phyloP scores from a whole-genome alignment of 1,140 invertebrate genomes.

The Portunus trituberculatus region DNA sequence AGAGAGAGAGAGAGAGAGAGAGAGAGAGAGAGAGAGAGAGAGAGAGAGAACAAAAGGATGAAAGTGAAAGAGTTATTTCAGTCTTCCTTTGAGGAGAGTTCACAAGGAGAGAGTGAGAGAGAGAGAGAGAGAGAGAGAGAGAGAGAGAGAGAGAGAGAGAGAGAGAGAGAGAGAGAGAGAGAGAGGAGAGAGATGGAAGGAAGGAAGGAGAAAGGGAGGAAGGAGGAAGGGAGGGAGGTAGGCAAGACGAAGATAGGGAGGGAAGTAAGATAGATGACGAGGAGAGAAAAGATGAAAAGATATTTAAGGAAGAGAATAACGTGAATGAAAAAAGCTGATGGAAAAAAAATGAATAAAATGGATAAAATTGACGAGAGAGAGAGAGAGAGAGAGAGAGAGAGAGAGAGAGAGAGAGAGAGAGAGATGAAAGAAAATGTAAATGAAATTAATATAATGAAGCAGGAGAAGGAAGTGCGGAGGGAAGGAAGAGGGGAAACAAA shows the following conservation, averaged over 20 bases:
- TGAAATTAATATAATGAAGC: no score
- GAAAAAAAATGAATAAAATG: no score
- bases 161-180: neutral
- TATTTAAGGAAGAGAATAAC: no score
- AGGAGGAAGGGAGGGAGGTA: neutral
- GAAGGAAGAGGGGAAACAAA: no score
- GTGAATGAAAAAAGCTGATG: no score
- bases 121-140: neutral
- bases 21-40: constrained; percentile 11
- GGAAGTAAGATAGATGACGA: neutral
- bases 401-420: no score
- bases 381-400: no score
- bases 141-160: neutral
- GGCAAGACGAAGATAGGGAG: neutral
- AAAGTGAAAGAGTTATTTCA: neutral
- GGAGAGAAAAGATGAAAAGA: neutral
- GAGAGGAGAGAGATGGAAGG: neutral
- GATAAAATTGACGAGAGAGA: no score
- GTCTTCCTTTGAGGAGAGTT: neutral
- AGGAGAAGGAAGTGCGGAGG: no score
- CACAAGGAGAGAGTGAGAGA: neutral
- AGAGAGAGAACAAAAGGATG: neutral
- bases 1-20: constrained; percentile 18
- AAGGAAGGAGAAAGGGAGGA: neutral
- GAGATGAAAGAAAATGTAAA: no score